phyloP scores from a whole-genome alignment of 2,797 vertebrate genomes.

The Rhinogobio ventralis region DNA sequence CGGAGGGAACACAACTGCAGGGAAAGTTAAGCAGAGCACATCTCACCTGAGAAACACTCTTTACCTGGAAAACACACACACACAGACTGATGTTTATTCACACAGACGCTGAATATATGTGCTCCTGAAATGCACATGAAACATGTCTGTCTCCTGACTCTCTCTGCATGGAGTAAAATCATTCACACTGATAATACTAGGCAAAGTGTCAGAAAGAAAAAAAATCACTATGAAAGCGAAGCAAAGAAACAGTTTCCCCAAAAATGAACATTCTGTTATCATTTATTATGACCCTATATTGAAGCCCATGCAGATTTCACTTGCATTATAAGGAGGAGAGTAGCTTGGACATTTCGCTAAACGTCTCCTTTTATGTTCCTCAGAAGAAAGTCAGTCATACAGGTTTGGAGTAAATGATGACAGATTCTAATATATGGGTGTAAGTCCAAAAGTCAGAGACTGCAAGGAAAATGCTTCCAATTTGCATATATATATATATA shows the following conservation, averaged over 20 bases:
- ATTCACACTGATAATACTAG: background rate
- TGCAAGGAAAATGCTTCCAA: background rate
- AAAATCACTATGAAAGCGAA: background rate
- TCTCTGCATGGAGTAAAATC: background rate
- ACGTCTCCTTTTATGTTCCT: background rate
- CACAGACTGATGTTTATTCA: constrained; percentile 27
- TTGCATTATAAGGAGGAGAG: background rate
- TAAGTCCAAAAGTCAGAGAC: background rate
- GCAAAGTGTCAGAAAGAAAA: background rate
- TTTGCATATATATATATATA: background rate
- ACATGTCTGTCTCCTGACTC: background rate
- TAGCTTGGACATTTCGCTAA: background rate
- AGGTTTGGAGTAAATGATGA: background rate
- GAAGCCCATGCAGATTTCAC: background rate
- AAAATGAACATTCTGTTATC: background rate
- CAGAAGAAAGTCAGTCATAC: background rate
- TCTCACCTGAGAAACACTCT: constrained; percentile 46
- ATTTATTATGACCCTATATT: background rate
- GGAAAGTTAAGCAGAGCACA: constrained; percentile 56
- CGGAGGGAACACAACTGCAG: constrained; percentile 71
- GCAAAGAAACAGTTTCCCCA: background rate
- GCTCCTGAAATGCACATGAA: background rate
- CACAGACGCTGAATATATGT: background rate
- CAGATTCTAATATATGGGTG: background rate
- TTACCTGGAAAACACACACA: constrained; percentile 37